A percentile compares a stretch with the other conserved stretches of the same genome.
phyloP scores from a whole-genome alignment of 2,113 vertebrate species.

The Elephantulus edwardii region DNA sequence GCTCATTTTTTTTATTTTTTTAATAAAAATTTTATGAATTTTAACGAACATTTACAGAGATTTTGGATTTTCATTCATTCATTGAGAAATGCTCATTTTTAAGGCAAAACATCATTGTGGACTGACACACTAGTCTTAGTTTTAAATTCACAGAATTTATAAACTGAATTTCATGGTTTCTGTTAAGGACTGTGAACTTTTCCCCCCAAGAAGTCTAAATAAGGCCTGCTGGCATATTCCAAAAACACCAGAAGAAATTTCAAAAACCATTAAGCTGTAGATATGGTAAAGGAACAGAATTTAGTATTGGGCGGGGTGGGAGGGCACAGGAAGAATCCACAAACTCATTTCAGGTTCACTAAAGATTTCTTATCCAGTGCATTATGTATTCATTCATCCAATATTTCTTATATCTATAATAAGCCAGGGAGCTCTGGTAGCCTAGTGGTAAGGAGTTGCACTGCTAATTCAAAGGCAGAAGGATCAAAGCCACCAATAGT shows the following conservation, averaged over 20 bases:
- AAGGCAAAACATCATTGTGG: not conserved
- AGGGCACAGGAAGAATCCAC: not conserved
- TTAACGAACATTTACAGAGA: too few species aligned
- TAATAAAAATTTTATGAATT: too few species aligned
- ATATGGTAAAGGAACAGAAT: constrained; percentile 25
- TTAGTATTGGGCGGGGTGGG: not conserved
- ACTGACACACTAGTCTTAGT: not conserved
- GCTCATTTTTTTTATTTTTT: too few species aligned
- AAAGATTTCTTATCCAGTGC: not conserved
- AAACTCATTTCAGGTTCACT: not conserved
- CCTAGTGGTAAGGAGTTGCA: too few species aligned
- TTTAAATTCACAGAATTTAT: constrained; percentile 56
- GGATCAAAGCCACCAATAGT: too few species aligned
- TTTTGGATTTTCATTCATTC: too few species aligned
- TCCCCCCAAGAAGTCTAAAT: constrained; percentile 48
- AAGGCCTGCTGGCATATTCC: constrained; percentile 61
- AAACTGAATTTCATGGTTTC: constrained; percentile 50
- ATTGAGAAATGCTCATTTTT: constrained; percentile 60
- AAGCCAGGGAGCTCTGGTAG: too few species aligned
- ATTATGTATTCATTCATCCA: not conserved
- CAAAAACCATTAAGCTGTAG: not conserved
- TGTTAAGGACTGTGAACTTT: constrained; percentile 63
- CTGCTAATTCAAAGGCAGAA: too few species aligned
- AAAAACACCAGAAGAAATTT: constrained; percentile 3
- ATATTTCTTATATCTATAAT: not conserved